Evolutionary conservation across 2,113 vertebrate genomes (phyloP).

Genomic region (Ochotona curzoniae): DNA sequence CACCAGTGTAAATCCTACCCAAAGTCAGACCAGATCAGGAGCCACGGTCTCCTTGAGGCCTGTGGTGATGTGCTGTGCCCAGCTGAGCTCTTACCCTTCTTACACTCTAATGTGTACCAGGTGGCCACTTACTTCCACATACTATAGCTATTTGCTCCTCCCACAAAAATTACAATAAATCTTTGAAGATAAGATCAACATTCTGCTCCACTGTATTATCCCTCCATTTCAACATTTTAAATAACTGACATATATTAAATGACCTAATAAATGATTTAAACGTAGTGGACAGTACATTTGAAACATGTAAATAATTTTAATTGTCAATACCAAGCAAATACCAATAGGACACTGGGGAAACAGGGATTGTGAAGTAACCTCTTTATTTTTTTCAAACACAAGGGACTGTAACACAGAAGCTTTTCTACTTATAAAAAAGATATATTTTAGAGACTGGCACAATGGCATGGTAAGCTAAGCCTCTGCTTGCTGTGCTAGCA

Average conservation of each 20-base stretch:
- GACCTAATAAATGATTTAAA: slow-evolving; percentile 42
- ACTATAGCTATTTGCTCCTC: not conserved
- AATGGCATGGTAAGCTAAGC: no score
- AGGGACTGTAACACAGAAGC: slow-evolving; percentile 35
- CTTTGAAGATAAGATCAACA: slow-evolving; percentile 24
- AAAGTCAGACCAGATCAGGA: not conserved
- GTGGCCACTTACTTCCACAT: not conserved
- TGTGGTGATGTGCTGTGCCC: not conserved
- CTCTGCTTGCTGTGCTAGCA: no score
- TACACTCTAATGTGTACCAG: not conserved
- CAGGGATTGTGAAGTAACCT: slow-evolving; percentile 31
- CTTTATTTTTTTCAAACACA: slow-evolving; percentile 49
- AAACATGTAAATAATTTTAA: slow-evolving; percentile 39
- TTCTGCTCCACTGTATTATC: slow-evolving; percentile 2
- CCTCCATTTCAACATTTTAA: slow-evolving; percentile 6
- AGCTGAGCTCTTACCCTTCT: not conserved
- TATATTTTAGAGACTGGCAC: no score
- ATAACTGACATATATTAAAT: slow-evolving; percentile 1
- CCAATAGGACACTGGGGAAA: not conserved
- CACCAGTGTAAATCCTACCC: slow-evolving; percentile 10
- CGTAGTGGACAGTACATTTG: not conserved
- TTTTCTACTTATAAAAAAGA: slow-evolving; percentile 4
- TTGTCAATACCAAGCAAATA: slow-evolving; percentile 43
- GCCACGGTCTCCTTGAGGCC: not conserved
- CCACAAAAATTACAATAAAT: slow-evolving; percentile 32